Conservation (phyloP, 2,888 invertebrate genomes). For the Aleiodes leptofemur region DNA sequence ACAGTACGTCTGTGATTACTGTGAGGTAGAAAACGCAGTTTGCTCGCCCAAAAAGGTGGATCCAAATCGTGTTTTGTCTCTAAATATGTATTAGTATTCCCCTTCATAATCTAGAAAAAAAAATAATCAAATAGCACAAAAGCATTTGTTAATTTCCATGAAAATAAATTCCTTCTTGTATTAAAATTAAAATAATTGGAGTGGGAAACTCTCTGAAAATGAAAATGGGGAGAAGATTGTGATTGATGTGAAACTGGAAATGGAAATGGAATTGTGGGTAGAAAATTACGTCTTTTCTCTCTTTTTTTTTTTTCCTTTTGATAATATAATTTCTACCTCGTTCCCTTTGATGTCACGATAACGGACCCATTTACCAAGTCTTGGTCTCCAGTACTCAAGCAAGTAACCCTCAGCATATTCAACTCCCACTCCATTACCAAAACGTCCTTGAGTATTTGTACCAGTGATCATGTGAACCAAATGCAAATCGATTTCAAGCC, state of each 20-base stretch:
- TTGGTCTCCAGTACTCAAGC: constrained; percentile 81
- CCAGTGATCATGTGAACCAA: constrained; percentile 80
- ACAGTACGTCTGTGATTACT: constrained; percentile 89
- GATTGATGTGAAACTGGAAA: constrained; percentile 33
- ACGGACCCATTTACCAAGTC: constrained; percentile 79
- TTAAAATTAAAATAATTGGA: not conserved
- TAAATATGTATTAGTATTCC: constrained; percentile 91
- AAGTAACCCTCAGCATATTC: constrained; percentile 82
- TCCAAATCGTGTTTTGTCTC: constrained; percentile 86
- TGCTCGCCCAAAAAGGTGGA: constrained; percentile 90
- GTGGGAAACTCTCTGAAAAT: no score
- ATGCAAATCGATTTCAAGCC: constrained; percentile 80
- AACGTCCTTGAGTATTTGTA: constrained; percentile 82
- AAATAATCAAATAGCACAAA: constrained; percentile 31
- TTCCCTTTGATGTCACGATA: constrained; percentile 79
- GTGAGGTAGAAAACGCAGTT: constrained; percentile 90
- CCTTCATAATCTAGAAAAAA: constrained; percentile 83
- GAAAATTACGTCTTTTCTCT: not conserved
- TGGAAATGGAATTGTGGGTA: not conserved
- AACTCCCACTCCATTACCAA: constrained; percentile 83
- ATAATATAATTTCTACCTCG: constrained; percentile 76
- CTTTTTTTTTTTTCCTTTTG: not conserved
- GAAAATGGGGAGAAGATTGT: constrained; percentile 7
- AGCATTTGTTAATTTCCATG: not conserved
- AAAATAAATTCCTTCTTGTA: no score